phyloP scores from a whole-genome alignment of 2,113 vertebrate genomes.

The Megatriorchis doriae region DNA sequence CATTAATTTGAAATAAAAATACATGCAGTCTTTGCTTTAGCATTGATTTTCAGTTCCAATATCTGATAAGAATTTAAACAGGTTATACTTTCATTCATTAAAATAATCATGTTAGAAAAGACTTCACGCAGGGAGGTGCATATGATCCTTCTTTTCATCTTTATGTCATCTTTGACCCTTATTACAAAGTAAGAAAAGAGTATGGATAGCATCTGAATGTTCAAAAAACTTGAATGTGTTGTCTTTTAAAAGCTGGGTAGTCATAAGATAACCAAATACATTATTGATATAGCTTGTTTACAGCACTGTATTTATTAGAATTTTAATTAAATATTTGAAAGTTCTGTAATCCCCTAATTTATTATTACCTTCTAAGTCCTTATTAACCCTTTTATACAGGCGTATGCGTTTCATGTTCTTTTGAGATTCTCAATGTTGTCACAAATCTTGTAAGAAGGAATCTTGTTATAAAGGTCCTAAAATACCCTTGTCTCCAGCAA shows the following conservation, averaged over 20 bases:
- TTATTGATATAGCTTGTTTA: background rate
- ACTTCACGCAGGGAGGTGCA: accelerated
- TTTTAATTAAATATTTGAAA: background rate
- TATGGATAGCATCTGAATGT: background rate
- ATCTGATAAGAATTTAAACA: background rate
- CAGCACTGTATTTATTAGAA: background rate
- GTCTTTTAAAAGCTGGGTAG: background rate
- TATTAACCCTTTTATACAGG: background rate
- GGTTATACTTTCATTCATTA: background rate
- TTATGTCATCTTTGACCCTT: background rate
- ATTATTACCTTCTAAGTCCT: background rate
- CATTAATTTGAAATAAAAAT: background rate
- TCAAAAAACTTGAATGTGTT: background rate
- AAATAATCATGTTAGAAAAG: background rate
- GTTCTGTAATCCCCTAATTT: background rate
- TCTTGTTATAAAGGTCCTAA: background rate
- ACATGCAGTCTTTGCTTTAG: background rate
- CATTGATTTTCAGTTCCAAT: background rate
- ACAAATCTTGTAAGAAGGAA: background rate
- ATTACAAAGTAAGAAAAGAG: background rate
- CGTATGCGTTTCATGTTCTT: background rate
- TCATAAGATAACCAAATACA: background rate
- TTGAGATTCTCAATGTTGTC: background rate
- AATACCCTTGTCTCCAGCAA: background rate
- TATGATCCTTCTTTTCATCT: background rate